These are phyloP conservation scores for Heterochromis multidens DNA, from an alignment of 2,113 vertebrate species.

Conservation along the genomic window DNA sequence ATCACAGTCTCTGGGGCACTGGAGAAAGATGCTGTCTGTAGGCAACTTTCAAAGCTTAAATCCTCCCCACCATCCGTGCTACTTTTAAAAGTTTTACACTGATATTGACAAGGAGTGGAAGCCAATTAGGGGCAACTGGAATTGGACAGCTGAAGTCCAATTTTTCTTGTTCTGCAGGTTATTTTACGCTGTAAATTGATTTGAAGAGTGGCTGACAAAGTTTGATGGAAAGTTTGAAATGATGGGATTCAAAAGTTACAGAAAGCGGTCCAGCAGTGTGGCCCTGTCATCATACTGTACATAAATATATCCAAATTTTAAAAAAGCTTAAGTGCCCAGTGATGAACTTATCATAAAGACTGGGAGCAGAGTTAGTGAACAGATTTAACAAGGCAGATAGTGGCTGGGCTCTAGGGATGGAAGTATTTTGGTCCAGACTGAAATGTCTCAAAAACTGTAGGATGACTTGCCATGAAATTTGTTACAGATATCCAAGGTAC, in stretches of 20 bases:
- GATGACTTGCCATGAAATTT: background rate
- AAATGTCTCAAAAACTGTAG: background rate
- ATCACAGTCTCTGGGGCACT: conserved; percentile 31
- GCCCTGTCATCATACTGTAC: background rate
- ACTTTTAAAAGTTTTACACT: background rate
- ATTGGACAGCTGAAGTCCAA: background rate
- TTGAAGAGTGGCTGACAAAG: background rate
- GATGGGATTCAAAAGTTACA: background rate
- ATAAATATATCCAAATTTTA: background rate
- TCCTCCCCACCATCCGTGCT: background rate
- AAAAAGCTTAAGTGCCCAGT: background rate
- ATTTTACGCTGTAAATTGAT: background rate
- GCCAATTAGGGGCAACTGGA: background rate
- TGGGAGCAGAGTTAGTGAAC: background rate
- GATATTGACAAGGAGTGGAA: background rate
- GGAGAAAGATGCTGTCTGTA: conserved; percentile 5
- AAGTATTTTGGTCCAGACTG: background rate
- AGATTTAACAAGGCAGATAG: background rate
- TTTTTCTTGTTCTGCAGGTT: background rate
- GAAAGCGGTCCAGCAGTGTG: background rate
- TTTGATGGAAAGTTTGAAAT: background rate
- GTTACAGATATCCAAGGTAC: background rate
- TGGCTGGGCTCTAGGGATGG: background rate
- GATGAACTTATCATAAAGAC: background rate
- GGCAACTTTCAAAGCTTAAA: background rate